A percentile compares a stretch with the other conserved stretches of the same genome.
phyloP scores from a whole-genome alignment of 1,140 invertebrate species.

The Thereuonema tuberculata region DNA sequence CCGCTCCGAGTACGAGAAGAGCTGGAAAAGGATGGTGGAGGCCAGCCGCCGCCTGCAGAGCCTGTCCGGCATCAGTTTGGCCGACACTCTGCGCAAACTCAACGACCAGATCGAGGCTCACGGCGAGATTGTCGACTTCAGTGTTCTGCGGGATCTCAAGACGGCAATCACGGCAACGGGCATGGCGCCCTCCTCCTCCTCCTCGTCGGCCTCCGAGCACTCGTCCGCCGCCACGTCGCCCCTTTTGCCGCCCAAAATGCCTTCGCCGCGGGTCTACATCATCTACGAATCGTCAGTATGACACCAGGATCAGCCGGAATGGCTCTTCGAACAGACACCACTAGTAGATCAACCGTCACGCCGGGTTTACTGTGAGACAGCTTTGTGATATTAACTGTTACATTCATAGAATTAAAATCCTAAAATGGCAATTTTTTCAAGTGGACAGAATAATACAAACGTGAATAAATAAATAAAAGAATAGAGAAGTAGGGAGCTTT shows the following conservation, averaged over 20 bases:
- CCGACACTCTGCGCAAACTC: slow-evolving; percentile 55
- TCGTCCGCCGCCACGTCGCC: slow-evolving; percentile 18
- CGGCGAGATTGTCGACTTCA: slow-evolving; percentile 27
- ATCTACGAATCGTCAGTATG: slow-evolving; percentile 68
- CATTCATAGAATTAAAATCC: no score
- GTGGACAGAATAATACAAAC: no score
- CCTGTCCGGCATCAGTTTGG: slow-evolving; percentile 54
- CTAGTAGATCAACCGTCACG: no score
- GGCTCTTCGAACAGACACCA: no score
- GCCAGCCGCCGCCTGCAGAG: slow-evolving; percentile 39
- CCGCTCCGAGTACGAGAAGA: slow-evolving; percentile 64
- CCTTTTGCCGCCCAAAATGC: slow-evolving; percentile 15
- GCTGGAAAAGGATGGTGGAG: slow-evolving; percentile 51
- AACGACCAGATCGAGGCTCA: slow-evolving; percentile 52
- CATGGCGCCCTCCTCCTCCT: not conserved
- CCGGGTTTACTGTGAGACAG: no score
- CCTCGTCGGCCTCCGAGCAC: not conserved
- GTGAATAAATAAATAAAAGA: no score
- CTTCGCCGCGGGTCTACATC: slow-evolving; percentile 44
- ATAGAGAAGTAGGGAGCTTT: no score
- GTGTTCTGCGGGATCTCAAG: not conserved
- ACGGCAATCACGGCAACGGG: slow-evolving; percentile 3
- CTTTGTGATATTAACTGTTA: no score
- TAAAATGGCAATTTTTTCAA: no score
- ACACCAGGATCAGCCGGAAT: slow-evolving; percentile 10